These are phyloP conservation scores for Holacanthus passer DNA, from an alignment of 2,113 vertebrate species.

Conservation along the genomic window DNA sequence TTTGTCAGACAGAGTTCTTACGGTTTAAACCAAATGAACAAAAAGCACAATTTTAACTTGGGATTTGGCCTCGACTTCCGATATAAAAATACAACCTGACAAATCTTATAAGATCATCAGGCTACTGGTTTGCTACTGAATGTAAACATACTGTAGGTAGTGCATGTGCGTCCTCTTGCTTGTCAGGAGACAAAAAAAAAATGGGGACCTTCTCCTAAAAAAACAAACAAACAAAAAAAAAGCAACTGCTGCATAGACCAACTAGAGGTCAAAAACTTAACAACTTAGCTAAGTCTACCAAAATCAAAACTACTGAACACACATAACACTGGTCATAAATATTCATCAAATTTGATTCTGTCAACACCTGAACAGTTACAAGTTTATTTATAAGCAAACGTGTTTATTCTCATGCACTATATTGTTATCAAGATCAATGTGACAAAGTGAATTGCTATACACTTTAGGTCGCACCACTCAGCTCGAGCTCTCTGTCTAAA, in stretches of 20 bases:
- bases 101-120: neutral
- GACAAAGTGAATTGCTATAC: neutral
- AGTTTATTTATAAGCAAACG: no score
- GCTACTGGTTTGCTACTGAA: neutral
- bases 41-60: neutral
- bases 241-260: neutral
- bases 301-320: neutral
- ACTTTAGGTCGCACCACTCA: neutral
- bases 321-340: neutral
- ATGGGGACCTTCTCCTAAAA: neutral
- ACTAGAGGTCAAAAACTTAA: neutral
- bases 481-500: neutral
- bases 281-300: neutral
- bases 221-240: no score
- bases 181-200: neutral
- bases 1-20: neutral
- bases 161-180: neutral
- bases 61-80: no score
- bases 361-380: neutral
- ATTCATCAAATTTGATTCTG: neutral
- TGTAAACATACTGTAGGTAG: neutral
- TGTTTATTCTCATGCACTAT: neutral
- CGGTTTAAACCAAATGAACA: neutral
- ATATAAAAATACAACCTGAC: neutral
- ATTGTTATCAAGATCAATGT: neutral